Base-by-base conservation (phyloP, 2,888 invertebrate genomes). In the Clitarchus hookeri region DNA sequence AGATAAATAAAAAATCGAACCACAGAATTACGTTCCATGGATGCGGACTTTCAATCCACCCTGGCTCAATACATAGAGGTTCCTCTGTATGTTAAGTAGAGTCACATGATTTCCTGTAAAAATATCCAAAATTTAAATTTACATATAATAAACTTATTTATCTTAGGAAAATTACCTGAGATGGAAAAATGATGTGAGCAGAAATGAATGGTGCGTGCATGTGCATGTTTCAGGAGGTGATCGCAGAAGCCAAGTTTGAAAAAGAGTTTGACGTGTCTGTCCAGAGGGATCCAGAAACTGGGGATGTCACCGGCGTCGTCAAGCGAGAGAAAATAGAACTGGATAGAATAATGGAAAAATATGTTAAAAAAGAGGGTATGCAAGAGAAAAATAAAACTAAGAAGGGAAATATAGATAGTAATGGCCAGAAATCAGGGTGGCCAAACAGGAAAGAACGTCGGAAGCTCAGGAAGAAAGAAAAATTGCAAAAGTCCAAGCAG, bases 241-340 rank as follows among this genome's bases (percentile, higher is more conserved):
- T 94, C 0, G 92, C 93, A 80, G 95, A 95, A 90, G 92, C 93
- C 0, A 92, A 92, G 83, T 94, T 94, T 90, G 94, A 94, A 89
- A 91, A 93, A 25, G 95, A 95, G 88, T 95, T 93, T 88, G 92
- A 92, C 6, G 94, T 95, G 0, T 92, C 93, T 88, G 92, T 95
- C 4, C 91, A 93, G 84, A 91, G 94, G 80, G 92, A 95, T 91
- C 88, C 91, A 0, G 90, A 92, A 85, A 93, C 94, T 0, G 95
- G 93, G 16, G 89, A 91, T 83, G 90, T 93, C 2, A 91, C 91
- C 87, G 91, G 91, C 12, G 89, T 93, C 16, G 89, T 90, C 23
- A 95, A 94, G 89, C 90, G 92, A 0, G 91, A 92, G 0, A 93
- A 84, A 48, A 93, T 94, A 88, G 93, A 94, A 89, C 89, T 94